A percentile compares a stretch with the other conserved stretches of the same genome.
Conservation (phyloP, 2,797 vertebrate species). For the Enteromius unitaeniatus region DNA sequence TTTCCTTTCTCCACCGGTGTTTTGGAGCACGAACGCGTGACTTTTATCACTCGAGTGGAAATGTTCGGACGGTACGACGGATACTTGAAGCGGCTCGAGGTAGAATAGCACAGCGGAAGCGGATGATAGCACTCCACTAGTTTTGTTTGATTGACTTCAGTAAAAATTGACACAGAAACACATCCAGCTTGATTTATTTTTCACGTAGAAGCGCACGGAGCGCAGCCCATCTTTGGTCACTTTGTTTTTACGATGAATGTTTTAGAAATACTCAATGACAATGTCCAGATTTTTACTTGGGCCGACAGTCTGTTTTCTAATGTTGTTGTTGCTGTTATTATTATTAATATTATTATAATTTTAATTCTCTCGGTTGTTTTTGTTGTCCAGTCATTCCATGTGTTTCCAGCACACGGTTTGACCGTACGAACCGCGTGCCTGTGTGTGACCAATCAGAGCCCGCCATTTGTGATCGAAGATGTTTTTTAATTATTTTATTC, state of each 20-base stretch:
- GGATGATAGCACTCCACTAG: not conserved
- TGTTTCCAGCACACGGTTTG: conserved; percentile 1
- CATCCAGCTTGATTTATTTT: conserved; percentile 19
- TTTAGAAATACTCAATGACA: not conserved
- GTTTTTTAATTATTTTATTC: not conserved
- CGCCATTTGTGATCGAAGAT: conserved; percentile 9
- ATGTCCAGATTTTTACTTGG: conserved; percentile 29
- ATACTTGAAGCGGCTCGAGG: conserved; percentile 2
- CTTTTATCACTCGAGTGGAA: not conserved
- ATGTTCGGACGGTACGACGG: not conserved
- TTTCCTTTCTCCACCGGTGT: not conserved
- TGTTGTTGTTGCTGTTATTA: not conserved
- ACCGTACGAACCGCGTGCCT: not conserved
- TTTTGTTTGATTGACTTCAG: conserved; percentile 10
- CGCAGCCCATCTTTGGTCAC: not conserved
- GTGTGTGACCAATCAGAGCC: conserved; percentile 25
- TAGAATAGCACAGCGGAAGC: conserved; percentile 32
- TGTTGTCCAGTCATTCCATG: conserved; percentile 18
- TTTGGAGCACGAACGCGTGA: not conserved
- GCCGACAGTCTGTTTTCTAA: conserved; percentile 29
- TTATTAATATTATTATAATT: conserved; percentile 29
- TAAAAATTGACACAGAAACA: not conserved
- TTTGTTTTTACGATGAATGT: conserved; percentile 36
- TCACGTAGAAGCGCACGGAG: not conserved
- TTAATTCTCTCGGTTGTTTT: not conserved